Evolutionary conservation across 2,113 vertebrate genomes (phyloP), one percentile per base, ranked within the genome.

Genomic region (Ophthalmotilapia sp.): DNA sequence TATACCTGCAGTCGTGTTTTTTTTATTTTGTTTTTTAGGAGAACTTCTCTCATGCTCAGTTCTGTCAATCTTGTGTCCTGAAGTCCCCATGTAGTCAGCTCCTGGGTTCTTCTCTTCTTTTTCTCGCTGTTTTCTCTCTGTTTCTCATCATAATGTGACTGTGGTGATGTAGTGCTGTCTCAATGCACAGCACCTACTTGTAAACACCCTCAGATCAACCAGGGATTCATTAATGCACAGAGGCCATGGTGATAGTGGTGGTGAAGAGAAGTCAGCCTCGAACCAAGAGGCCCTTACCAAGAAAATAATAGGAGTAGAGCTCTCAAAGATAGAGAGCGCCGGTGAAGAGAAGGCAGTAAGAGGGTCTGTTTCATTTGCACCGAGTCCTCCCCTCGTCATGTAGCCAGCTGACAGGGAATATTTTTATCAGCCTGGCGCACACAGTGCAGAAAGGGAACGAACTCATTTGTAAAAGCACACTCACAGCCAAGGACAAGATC

Each of bases 371-470:
- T 95, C 91, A 94, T 95, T 95, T 94, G 90, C 91, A 94, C 90
- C 53, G 85, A 90, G 91, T 88, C 90, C 87, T 92, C 90, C 90
- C 73, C 75, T 91, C 84, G 19, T 91, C 60, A 85, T 53, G 58
- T 84, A 89, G 79, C 80, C 85, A 75, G 92, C 93, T 95, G 95
- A 94, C 94, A 95, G 89, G 81, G 90, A 90, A 96, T 93, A 93
- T 95, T 95, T 95, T 95, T 96, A 96, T 96, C 94, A 94, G 92
- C 54, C 82, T 84, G 89, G 84, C 82, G 80, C 93, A 92, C 93
- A 88, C 85, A 58, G 84, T 80, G 85, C 90, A 90, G 85, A 93
- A 90, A 89, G 90, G 86, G 92, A 95, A 92, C 90, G 81, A 84
- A 92, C 93, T 95, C 86, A 95, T 95, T 94, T 95, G 92, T 94